A percentile compares a stretch with the other conserved stretches of the same genome.
Evolutionary conservation across 1,140 invertebrate genomes (phyloP).

Genomic region (Portunus trituberculatus): DNA sequence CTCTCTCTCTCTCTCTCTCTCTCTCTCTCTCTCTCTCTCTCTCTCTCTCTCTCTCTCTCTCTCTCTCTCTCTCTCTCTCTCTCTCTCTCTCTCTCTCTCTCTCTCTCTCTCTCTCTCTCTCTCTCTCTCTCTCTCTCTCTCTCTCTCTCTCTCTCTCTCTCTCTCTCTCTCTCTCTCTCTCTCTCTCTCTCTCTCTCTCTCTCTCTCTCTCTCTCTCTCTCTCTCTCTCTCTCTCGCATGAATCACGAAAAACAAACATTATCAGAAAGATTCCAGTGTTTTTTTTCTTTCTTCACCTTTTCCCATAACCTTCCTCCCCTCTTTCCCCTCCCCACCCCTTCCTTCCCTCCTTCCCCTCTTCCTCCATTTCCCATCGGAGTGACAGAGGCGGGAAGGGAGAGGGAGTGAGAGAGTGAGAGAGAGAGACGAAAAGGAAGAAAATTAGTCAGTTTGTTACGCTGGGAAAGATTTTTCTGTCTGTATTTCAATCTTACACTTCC

Average conservation of each 20-base stretch:
- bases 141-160: no score
- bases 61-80: no score
- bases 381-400: neutral
- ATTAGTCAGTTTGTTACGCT: no score
- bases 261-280: neutral
- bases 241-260: constrained; percentile 5
- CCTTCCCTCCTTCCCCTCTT: neutral
- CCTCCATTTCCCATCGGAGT: constrained; percentile 23
- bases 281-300: neutral
- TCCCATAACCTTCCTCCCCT: constrained; percentile 6
- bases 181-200: no score
- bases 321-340: neutral
- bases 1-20: neutral
- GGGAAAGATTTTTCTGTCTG: neutral
- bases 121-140: neutral
- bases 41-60: neutral
- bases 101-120: neutral
- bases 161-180: neutral
- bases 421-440: no score
- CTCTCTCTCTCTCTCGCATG: neutral
- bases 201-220: neutral
- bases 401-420: no score
- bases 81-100: neutral
- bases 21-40: neutral
- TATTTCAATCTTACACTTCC: neutral